Evolutionary conservation across 2,888 invertebrate species (phyloP).

Genomic region (Luperina testacea): DNA sequence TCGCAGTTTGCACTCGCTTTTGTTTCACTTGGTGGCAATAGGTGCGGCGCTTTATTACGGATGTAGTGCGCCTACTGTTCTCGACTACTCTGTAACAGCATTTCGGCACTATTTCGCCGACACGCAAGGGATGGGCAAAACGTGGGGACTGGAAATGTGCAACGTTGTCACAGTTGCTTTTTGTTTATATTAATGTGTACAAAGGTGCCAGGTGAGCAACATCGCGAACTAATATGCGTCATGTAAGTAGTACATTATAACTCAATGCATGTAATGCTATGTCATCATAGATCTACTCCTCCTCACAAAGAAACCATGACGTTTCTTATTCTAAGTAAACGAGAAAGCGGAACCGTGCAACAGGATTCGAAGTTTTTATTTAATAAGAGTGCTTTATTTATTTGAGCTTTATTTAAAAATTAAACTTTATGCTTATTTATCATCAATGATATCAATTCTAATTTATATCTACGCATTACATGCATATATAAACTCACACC

Average conservation of each 20-base stretch:
- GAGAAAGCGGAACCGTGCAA: not conserved
- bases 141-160: constrained; percentile 47
- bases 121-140: constrained; percentile 44
- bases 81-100: constrained; percentile 17
- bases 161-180: constrained; percentile 42
- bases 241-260: too few relatives aligned
- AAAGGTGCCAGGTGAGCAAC: not conserved
- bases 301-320: not conserved
- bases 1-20: constrained; percentile 39
- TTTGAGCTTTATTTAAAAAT: not conserved
- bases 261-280: too few relatives aligned
- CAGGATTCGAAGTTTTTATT: not conserved
- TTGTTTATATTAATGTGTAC: constrained; percentile 33
- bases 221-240: not conserved
- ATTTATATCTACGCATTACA: not conserved
- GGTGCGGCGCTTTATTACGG: constrained; percentile 14
- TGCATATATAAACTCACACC: not conserved
- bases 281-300: not conserved
- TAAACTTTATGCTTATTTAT: too few relatives aligned
- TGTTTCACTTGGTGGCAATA: constrained; percentile 31
- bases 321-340: not conserved
- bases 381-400: not conserved
- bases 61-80: constrained; percentile 27
- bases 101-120: constrained; percentile 13
- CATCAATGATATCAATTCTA: too few relatives aligned